phyloP scores from a whole-genome alignment of 1,140 invertebrate genomes.

The Periplaneta americana region DNA sequence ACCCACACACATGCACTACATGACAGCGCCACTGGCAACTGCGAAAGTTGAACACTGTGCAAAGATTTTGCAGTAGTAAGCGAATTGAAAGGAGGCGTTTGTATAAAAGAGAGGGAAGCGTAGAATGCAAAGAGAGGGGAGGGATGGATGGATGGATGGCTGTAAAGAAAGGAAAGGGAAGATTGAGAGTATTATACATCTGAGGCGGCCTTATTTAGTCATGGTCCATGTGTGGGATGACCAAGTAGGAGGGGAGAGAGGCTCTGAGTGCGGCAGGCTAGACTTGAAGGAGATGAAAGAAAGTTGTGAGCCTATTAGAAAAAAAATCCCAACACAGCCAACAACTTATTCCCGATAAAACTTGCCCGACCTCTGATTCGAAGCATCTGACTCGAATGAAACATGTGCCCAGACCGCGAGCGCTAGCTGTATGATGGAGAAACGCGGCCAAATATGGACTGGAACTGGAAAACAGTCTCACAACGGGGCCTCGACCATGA shows the following conservation, averaged over 20 bases:
- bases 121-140: not conserved
- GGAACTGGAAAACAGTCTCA: not conserved
- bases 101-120: not conserved
- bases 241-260: not conserved
- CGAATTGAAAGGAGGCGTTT: not conserved
- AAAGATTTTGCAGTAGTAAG: not conserved
- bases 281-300: too few relatives aligned
- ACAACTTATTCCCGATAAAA: not conserved
- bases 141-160: not conserved
- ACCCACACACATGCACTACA: not conserved
- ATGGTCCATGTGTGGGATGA: not conserved
- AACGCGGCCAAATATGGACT: constrained; percentile 1
- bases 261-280: not conserved
- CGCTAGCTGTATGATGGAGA: not conserved
- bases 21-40: not conserved
- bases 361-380: too few relatives aligned
- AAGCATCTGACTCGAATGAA: not conserved
- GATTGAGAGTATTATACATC: not conserved
- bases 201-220: constrained; percentile 3
- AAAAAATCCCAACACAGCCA: not conserved
- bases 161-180: not conserved
- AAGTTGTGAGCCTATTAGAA: not conserved
- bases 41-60: not conserved
- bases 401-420: not conserved
- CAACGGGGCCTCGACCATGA: not conserved